Base-by-base conservation (phyloP, 37 sponge, comb jelly and placozoan species). In the Agelas oroides region DNA sequence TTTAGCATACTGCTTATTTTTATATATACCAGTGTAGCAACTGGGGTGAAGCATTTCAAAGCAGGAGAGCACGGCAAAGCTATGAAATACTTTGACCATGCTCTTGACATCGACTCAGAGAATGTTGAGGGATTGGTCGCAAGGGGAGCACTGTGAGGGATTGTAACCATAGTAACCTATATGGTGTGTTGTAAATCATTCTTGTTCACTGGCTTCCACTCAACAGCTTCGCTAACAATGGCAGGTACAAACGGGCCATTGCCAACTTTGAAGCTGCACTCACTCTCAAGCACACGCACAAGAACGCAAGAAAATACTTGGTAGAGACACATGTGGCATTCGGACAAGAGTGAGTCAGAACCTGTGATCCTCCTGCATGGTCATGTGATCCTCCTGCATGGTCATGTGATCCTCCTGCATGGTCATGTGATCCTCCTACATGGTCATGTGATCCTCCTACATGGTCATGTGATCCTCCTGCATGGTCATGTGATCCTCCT, bases 61-160 rank as follows among this genome's bases (percentile, higher is more conserved):
- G 53, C 73, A 46, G 89, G 88, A 18, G 73, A 80, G n/a, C 28
- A 70, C 16, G 31, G 59, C 13, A 65, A 78, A 30, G 95, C 95
- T 2, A 27, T 82, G 75, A 80, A 91, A 72, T 68, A 69, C 54
- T 77, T 91, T 38, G 54, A 94, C 54, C 92, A 91, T 73, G 95
- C 92, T 18, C 70, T 94, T 69, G 82, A 91, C 15, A 91, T 94
- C 31, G 92, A 94, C 57, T 55, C 77, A 0, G 19, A 57, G 34
- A 94, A 94, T 55, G 95, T 91, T 70, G 95, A 94, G 53, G 92
- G 87, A 33, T 65, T 90, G 3, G 95, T 94, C 33, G 95, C 95
- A 11, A 78, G 92, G 46, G 95, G 95, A 59, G 95, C 95, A 58
- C 82, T 91, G 92, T 94, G 34, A 79, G 87, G 73, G 21, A 16